Evolutionary conservation across 2,888 invertebrate genomes (phyloP), one percentile per base, ranked within the genome.

Genomic region (Agrochola circellaris): DNA sequence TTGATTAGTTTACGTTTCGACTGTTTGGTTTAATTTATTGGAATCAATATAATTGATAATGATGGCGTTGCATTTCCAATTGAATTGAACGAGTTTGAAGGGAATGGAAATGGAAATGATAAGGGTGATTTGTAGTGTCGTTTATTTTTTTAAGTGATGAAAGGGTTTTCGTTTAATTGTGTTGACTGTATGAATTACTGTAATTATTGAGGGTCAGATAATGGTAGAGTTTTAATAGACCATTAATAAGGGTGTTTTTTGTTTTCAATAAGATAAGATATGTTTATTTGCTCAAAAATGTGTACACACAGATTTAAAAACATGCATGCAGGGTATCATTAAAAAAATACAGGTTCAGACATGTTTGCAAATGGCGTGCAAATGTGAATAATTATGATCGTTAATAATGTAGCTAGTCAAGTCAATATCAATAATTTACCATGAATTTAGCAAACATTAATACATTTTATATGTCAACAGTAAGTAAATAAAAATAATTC

Each of bases 1-100:
- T 87, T 87, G 86, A 87, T 87, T 87, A 87, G 88, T 84, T 87
- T 87, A 77, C 84, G 79, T 45, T 70, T 78, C 87, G 77, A 45
- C 67, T 87, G 86, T 80, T 83, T 87, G 80, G 80, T 79, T 86
- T 75, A 82, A 84, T 84, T 87, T 82, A 86, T 82, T 82, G 77
- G 82, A 86, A 77, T 84, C 84, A 79, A 86, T 87, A 71, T 80
- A 85, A 85, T 82, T 84, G 87, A 76, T 87, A 85, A 82, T 80
- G 76, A 82, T 81, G 73, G 77, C 73, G 58, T 62, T 79, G 77
- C 77, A 78, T 85, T 85, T 86, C 75, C 75, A 83, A 77, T 85
- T 81, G 71, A 73, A 83, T 83, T 73, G 79, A 78, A 69, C 64
- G 65, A 85, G 77, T 77, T 69, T 15, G 62, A 58, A 81, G 58